Percentiles rank a stretch among this genome's conserved stretches.
These are phyloP conservation scores for Monochamus alternatus DNA, from an alignment of 2,888 invertebrate species.

Conservation along the genomic window DNA sequence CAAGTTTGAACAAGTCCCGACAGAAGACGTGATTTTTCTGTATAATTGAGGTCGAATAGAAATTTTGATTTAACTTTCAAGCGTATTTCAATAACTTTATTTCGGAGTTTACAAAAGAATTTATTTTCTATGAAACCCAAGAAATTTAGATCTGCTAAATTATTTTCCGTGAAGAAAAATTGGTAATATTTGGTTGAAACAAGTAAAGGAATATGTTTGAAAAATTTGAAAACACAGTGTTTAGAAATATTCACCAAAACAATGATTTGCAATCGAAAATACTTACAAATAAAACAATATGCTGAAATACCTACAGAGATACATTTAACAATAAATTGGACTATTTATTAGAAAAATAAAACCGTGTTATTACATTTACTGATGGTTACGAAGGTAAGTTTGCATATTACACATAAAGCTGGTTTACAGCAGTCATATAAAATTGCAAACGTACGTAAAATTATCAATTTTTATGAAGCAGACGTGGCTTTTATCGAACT, in stretches of 20 bases:
- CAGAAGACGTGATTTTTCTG: conserved; percentile 13
- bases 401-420: conserved; percentile 8
- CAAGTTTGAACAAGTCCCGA: conserved; percentile 17
- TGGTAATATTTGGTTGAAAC: too few species aligned
- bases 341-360: not conserved
- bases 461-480: conserved; percentile 20
- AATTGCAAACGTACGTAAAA: conserved; percentile 6
- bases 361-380: not conserved
- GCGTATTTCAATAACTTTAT: not conserved
- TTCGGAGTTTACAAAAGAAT: not conserved
- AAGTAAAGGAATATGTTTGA: too few species aligned
- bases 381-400: not conserved
- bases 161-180: too few species aligned
- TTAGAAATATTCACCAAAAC: too few species aligned
- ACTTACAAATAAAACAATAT: not conserved
- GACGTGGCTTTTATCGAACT: conserved; percentile 14
- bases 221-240: too few species aligned
- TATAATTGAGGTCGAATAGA: conserved; percentile 11
- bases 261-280: not conserved
- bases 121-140: not conserved
- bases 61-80: conserved; percentile 9
- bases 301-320: too few species aligned
- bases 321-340: not conserved
- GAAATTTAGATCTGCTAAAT: too few species aligned
- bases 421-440: conserved; percentile 5